Percentiles rank a stretch among this genome's conserved stretches.
phyloP scores from a whole-genome alignment of 2,113 vertebrate species.

The Labeo rohita region DNA sequence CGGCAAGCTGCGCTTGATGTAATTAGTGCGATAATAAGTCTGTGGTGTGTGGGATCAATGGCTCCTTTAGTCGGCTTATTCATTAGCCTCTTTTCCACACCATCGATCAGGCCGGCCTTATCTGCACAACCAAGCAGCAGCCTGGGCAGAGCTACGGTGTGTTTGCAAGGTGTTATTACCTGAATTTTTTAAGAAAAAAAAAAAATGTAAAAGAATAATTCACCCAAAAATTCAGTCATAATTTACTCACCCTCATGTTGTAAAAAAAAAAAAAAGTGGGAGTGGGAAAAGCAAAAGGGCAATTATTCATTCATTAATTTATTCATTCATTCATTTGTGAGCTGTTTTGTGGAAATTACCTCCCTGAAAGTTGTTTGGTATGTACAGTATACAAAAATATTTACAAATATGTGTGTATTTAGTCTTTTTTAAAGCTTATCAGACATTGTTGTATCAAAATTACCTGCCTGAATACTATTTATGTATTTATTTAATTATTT shows the following conservation, averaged over 20 bases:
- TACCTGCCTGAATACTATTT: no score
- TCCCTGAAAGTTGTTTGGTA: no score
- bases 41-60: slow-evolving; percentile 60
- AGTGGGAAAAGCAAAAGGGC: background rate
- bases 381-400: no score
- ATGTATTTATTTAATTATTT: no score
- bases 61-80: slow-evolving; percentile 63
- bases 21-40: slow-evolving; percentile 72
- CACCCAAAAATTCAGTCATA: background rate
- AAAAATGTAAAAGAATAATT: no score
- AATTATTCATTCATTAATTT: no score
- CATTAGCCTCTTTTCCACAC: slow-evolving; percentile 67
- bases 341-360: no score
- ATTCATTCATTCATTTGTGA: no score
- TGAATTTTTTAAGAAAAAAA: background rate
- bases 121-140: background rate
- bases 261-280: background rate
- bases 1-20: slow-evolving; percentile 50
- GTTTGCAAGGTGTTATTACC: background rate
- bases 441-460: no score
- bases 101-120: slow-evolving; percentile 59
- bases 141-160: background rate
- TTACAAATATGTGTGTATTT: no score
- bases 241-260: background rate
- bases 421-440: no score